Conservation (phyloP, 2,888 invertebrate genomes). For the Acleris literana region DNA sequence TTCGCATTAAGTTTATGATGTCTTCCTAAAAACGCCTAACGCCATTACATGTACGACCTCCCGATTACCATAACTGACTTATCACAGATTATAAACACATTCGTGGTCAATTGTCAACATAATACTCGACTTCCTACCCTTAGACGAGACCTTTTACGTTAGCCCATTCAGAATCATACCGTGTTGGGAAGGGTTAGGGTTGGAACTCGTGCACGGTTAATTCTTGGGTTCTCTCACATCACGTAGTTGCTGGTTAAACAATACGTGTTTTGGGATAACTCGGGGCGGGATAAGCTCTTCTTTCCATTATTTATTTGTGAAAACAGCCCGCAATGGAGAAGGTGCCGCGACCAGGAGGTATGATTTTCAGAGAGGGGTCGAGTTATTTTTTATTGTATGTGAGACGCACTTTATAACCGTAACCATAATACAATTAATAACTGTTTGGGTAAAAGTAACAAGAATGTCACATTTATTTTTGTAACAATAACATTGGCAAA, state of each 20-base stretch:
- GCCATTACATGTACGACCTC: background rate
- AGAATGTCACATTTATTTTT: too few species aligned
- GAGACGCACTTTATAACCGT: too few species aligned
- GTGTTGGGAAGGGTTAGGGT: background rate
- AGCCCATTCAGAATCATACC: background rate
- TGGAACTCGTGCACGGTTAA: conserved; percentile 1
- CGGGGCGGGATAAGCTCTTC: conserved; percentile 41
- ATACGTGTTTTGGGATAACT: conserved; percentile 44
- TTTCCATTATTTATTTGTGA: conserved; percentile 48
- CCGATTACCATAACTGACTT: conserved; percentile 16
- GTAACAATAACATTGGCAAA: too few species aligned
- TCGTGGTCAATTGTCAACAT: conserved; percentile 35
- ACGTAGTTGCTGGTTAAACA: conserved; percentile 43
- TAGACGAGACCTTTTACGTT: conserved; percentile 14
- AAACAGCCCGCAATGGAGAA: conserved; percentile 42
- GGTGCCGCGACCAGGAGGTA: conserved; percentile 38
- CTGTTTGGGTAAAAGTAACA: background rate
- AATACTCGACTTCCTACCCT: conserved; percentile 31
- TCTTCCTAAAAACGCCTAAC: too few species aligned
- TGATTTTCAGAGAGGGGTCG: conserved; percentile 20
- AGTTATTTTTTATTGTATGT: background rate
- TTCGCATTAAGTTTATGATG: too few species aligned
- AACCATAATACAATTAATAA: background rate
- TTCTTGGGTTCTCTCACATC: conserved; percentile 27
- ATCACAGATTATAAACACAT: conserved; percentile 33